Evolutionary conservation across 1,140 invertebrate genomes (phyloP), one percentile per base, ranked within the genome.

Genomic region (Temnothorax nylanderi): DNA sequence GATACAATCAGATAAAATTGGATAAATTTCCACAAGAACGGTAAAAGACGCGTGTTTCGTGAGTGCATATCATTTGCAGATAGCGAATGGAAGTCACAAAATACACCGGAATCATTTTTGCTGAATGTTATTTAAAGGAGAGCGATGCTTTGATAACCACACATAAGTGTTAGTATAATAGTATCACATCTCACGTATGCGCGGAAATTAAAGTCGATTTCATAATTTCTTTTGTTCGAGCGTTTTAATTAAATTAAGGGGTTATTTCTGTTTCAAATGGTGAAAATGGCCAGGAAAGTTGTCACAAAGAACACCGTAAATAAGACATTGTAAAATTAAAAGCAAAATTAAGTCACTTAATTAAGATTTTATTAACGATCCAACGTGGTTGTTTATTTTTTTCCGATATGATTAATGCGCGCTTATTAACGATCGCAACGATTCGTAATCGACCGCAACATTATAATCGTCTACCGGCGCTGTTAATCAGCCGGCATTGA

Each of bases 121-220:
- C 18, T n/a, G 47, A 18, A 37, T 65, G 32, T 65, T 80, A 65
- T 80, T 65, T 65, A 65, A 65, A 76, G n/a, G 18, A 7, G 47
- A 54, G 49, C 56, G 44, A 37, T 18, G 32, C 44, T 49, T 65
- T 65, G 32, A 65, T 51, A 44, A 65, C 18, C 5, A 16, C 5
- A 16, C 7, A 56, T 47, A 37, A 62, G 21, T 32, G n/a, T 16
- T 16, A 47, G 18, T 47, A 34, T 77, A 62, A 62, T 13, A 62
- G 56, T 74, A 54, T 47, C 26, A 62, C 21, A 47, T 47, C 21
- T 60, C 56, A 32, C 21, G 21, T 62, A 44, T 16, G 41, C 41
- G 56, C 26, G 41, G 44, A 62, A 78, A 64, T 67, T 80, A 11
- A 34, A 67, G 34, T 51, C 8, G 32, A 44, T 67, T 80, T 41